Conservation (phyloP, 1,140 invertebrate species). For the Drosophila leontia region DNA sequence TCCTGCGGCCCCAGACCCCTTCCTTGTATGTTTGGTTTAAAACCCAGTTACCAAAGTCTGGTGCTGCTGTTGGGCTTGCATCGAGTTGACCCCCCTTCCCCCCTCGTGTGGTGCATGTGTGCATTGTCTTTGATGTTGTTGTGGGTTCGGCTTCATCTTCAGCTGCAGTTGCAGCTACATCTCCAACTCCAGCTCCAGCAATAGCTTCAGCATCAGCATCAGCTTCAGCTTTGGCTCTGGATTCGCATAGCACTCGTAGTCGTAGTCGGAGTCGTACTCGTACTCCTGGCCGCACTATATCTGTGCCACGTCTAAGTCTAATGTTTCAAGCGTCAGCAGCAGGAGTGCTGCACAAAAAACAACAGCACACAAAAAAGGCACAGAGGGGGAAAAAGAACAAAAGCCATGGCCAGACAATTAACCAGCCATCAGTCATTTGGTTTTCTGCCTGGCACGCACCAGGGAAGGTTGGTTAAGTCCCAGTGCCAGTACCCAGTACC, state of each 20-base stretch:
- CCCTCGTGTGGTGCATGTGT: slow-evolving; percentile 36
- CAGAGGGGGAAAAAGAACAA: slow-evolving; percentile 54
- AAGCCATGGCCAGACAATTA: slow-evolving; percentile 80
- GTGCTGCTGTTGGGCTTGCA: slow-evolving; percentile 24
- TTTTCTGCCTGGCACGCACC: slow-evolving; percentile 64
- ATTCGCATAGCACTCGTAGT: slow-evolving; percentile 12
- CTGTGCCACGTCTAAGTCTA: slow-evolving; percentile 74
- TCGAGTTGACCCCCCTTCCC: slow-evolving; percentile 34
- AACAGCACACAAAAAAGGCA: slow-evolving; percentile 17
- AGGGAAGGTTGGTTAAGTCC: slow-evolving; percentile 32
- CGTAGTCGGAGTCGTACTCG: slow-evolving; percentile 6
- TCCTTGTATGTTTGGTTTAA: slow-evolving; percentile 7
- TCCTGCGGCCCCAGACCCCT: not conserved
- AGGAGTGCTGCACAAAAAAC: slow-evolving; percentile 54
- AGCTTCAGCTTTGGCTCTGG: not conserved
- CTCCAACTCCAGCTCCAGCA: slow-evolving; percentile 3
- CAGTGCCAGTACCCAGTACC: slow-evolving; percentile 7
- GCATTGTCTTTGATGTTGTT: slow-evolving; percentile 73
- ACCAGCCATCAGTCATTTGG: slow-evolving; percentile 81
- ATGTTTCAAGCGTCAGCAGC: slow-evolving; percentile 76
- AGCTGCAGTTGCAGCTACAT: slow-evolving; percentile 39
- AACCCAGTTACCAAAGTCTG: slow-evolving; percentile 44
- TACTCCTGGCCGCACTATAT: slow-evolving; percentile 42
- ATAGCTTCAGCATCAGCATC: not conserved
- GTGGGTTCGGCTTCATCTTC: slow-evolving; percentile 45